Evolutionary conservation across 2,888 invertebrate species (phyloP), one percentile per base, ranked within the genome.

Genomic region (Polydrusus pterygomalis): DNA sequence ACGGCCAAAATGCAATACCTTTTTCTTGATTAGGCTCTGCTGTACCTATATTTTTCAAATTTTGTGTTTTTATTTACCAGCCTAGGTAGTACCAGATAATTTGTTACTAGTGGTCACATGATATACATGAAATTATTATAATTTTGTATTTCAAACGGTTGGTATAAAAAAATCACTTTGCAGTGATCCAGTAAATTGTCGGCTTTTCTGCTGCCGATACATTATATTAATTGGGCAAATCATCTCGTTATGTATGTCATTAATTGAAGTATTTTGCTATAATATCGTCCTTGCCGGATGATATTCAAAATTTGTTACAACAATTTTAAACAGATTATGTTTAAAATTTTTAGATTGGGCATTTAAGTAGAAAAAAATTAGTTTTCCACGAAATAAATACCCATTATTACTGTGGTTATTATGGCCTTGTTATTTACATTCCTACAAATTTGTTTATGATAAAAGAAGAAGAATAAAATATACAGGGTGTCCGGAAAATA

Each of bases 191-290:
- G 13, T 43, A n/a, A 43, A n/a, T 43, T 43, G 43, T 5, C 2
- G 5, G 43, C n/a, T 7, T 1, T n/a, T 43, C 43, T 43, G n/a
- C 10, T 43, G 13, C n/a, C n/a, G n/a, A n/a, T 17, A 47, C 34
- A 34, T 34, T 47, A 47, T 17, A 47, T 9, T 17, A 47, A 47
- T 17, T 47, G 8, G 17, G 47, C 47, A 9, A 8, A 34, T 56
- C 25, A 25, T 54, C 13, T 54, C 25, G 8, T 54, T 34, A 34
- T 34, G 8, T 34, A 34, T 15, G 56, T 15, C n/a, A 56, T 56
- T 56, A 56, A 56, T 15, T 34, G 34, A 56, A 56, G 1, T 15
- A 56, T 34, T 30, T 56, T 51, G 18, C 11, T 18, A 34, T 47
- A 15, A 47, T 47, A 20, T 20, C 10, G 20, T 10, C 51, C 51